Conservation (phyloP, 2,113 vertebrate genomes). For the Platichthys flesus region DNA sequence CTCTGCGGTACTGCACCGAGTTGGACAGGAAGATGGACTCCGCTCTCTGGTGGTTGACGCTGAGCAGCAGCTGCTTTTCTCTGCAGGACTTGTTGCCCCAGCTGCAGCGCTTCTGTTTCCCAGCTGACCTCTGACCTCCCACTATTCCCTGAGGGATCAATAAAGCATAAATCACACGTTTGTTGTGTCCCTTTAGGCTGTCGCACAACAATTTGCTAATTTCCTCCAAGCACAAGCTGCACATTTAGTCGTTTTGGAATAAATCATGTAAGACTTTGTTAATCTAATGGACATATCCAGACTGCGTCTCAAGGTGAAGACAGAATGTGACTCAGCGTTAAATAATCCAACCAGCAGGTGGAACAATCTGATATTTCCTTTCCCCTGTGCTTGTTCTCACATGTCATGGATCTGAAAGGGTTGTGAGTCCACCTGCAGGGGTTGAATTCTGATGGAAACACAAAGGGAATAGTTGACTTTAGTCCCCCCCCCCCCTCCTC, state of each 20-base stretch:
- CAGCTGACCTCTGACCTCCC: conserved; percentile 16
- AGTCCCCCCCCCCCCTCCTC: too few species aligned
- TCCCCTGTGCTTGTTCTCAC: too few species aligned
- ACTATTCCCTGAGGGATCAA: neutral
- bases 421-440: too few species aligned
- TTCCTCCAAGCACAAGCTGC: neutral
- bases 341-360: too few species aligned
- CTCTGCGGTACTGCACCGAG: neutral
- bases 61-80: neutral
- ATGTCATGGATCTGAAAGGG: too few species aligned
- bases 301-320: too few species aligned
- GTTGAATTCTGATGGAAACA: too few species aligned
- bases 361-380: too few species aligned
- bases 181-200: neutral
- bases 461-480: too few species aligned
- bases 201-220: neutral
- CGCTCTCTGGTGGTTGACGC: neutral
- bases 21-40: neutral
- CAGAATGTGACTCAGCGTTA: too few species aligned
- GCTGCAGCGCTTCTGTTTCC: neutral
- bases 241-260: neutral
- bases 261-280: too few species aligned
- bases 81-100: conserved; percentile 1
- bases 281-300: too few species aligned
- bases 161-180: conserved; percentile 3